Conservation (phyloP, 2,113 vertebrate genomes). For the Oncorhynchus kisutch region DNA sequence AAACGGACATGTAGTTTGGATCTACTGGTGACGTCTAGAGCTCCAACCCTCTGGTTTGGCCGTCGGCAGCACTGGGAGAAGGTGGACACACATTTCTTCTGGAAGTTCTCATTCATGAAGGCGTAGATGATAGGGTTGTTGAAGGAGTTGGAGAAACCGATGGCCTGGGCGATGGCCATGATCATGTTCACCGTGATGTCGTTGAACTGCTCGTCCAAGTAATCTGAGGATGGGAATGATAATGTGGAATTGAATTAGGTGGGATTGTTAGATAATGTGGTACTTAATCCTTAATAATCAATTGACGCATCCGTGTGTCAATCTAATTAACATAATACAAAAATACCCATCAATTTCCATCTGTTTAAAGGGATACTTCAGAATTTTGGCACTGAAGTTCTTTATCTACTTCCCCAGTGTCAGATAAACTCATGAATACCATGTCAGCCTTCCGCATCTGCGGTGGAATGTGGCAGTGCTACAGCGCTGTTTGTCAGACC, state of each 20-base stretch:
- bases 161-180: conserved; percentile 77
- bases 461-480: too few relatives aligned
- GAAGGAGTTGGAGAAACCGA: conserved; percentile 84
- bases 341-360: too few relatives aligned
- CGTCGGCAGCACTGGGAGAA: conserved; percentile 64
- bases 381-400: too few relatives aligned
- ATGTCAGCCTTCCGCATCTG: too few relatives aligned
- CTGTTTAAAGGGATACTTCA: too few relatives aligned
- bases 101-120: conserved; percentile 84
- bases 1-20: conserved; percentile 58
- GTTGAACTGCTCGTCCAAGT: conserved; percentile 75
- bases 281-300: too few relatives aligned
- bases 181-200: conserved; percentile 77
- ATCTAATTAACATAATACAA: too few relatives aligned
- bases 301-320: too few relatives aligned
- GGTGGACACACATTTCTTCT: conserved; percentile 77
- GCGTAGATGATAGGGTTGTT: conserved; percentile 82
- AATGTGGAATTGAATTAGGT: not conserved
- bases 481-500: too few relatives aligned
- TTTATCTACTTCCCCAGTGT: too few relatives aligned
- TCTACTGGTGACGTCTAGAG: conserved; percentile 31
- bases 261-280: not conserved
- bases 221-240: conserved; percentile 55
- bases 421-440: too few relatives aligned
- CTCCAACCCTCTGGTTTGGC: conserved; percentile 25